Evolutionary conservation across 2,888 invertebrate species (phyloP).

Genomic region (Drosophila limbata): DNA sequence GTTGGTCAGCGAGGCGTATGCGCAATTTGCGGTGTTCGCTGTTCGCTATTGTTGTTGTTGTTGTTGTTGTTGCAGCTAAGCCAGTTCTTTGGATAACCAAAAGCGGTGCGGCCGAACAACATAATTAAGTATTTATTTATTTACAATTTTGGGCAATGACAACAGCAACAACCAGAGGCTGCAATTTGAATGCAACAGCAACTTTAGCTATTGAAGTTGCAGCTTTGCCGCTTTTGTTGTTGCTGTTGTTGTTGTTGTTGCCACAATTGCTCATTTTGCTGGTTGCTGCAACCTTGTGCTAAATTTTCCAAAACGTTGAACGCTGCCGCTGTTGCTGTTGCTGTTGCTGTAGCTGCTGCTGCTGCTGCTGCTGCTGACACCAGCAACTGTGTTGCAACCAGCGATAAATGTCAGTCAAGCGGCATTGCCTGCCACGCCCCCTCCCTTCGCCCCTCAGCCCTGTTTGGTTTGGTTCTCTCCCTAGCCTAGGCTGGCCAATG

Average conservation of each 20-base stretch:
- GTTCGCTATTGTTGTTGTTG: neutral
- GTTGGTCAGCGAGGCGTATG: conserved; percentile 70
- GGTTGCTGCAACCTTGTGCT: conserved; percentile 79
- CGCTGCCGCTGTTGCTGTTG: conserved; percentile 53
- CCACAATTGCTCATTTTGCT: conserved; percentile 81
- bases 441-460: neutral
- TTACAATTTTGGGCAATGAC: conserved; percentile 80
- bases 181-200: conserved; percentile 66
- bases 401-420: conserved; percentile 80
- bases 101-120: conserved; percentile 74
- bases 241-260: conserved; percentile 62
- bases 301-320: conserved; percentile 81
- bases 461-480: neutral
- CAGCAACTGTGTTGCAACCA: conserved; percentile 48
- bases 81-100: conserved; percentile 72
- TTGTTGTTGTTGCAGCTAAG: conserved; percentile 12
- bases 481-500: conserved; percentile 42
- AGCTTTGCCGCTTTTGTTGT: conserved; percentile 56
- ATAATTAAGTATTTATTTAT: conserved; percentile 82
- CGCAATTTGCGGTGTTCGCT: conserved; percentile 52
- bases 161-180: conserved; percentile 49
- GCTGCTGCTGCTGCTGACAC: conserved; percentile 24
- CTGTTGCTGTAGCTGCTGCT: conserved; percentile 27
- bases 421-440: conserved; percentile 60
- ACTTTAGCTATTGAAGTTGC: conserved; percentile 62